Conservation (phyloP, 2,797 vertebrate species). For the Peromyscus melanophrys region DNA sequence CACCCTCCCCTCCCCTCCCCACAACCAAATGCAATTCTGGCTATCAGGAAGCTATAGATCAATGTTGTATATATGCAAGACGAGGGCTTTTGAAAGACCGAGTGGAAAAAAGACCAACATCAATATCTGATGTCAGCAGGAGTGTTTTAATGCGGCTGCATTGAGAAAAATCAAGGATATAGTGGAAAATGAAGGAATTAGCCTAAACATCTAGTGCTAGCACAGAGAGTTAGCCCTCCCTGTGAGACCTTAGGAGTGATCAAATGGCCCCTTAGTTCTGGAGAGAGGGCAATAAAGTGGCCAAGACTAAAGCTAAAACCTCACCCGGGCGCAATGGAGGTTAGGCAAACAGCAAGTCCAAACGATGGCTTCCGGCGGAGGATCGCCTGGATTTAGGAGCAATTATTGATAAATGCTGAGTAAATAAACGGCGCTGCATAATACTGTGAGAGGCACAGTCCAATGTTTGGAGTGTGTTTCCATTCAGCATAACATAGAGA, state of each 20-base stretch:
- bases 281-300: constrained; percentile 80
- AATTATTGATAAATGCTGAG: constrained; percentile 60
- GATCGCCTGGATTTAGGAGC: constrained; percentile 68
- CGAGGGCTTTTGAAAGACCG: constrained; percentile 22
- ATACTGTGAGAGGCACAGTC: constrained; percentile 50
- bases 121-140: constrained; percentile 81
- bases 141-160: constrained; percentile 57
- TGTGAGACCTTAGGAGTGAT: constrained; percentile 77
- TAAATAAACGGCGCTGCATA: constrained; percentile 41
- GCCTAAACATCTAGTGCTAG: constrained; percentile 83
- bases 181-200: constrained; percentile 84
- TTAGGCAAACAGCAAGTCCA: constrained; percentile 85
- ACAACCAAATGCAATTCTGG: neutral
- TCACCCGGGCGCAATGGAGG: constrained; percentile 78
- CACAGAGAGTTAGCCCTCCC: constrained; percentile 75
- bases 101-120: constrained; percentile 63
- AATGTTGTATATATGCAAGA: neutral
- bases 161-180: constrained; percentile 69
- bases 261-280: constrained; percentile 81
- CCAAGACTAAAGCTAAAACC: constrained; percentile 79
- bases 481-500: constrained; percentile 38
- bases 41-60: constrained; percentile 41
- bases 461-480: neutral
- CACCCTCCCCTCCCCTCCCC: neutral
- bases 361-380: constrained; percentile 74